Evolutionary conservation across 2,888 invertebrate species (phyloP).

Genomic region (Papilio protenor): DNA sequence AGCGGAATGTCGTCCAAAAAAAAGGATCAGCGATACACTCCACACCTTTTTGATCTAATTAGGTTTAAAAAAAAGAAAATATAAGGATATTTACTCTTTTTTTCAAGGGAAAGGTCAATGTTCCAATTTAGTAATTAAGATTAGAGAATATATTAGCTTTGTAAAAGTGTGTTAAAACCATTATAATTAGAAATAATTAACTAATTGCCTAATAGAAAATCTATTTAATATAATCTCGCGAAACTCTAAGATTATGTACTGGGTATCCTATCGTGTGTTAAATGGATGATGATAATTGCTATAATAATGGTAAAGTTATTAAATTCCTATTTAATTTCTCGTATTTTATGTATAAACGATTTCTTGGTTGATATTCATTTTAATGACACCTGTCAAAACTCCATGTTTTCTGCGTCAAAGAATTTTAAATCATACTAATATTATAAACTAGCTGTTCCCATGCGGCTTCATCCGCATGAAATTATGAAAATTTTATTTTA

Average conservation of each 20-base stretch:
- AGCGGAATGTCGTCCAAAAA: too few species aligned
- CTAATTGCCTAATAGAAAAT: neutral
- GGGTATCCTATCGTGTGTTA: neutral
- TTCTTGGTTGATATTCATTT: neutral
- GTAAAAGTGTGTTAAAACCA: neutral
- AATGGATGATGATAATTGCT: neutral
- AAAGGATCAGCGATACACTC: too few species aligned
- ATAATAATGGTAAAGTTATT: neutral
- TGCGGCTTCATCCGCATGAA: too few species aligned
- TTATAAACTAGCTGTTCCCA: too few species aligned
- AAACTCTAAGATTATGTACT: neutral
- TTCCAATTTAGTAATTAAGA: neutral
- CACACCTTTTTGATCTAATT: too few species aligned
- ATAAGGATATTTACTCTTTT: too few species aligned
- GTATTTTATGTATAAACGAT: neutral
- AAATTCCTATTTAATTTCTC: neutral
- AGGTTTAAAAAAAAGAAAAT: too few species aligned
- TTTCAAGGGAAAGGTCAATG: neutral
- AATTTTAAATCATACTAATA: too few species aligned
- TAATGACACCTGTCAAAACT: conserved; percentile 2
- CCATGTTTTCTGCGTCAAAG: neutral
- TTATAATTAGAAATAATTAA: conserved; percentile 2
- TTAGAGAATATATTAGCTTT: neutral
- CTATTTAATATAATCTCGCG: neutral
- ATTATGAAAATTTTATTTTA: too few species aligned